Base-by-base conservation (phyloP, 2,113 vertebrate genomes). In the Rana temporaria region DNA sequence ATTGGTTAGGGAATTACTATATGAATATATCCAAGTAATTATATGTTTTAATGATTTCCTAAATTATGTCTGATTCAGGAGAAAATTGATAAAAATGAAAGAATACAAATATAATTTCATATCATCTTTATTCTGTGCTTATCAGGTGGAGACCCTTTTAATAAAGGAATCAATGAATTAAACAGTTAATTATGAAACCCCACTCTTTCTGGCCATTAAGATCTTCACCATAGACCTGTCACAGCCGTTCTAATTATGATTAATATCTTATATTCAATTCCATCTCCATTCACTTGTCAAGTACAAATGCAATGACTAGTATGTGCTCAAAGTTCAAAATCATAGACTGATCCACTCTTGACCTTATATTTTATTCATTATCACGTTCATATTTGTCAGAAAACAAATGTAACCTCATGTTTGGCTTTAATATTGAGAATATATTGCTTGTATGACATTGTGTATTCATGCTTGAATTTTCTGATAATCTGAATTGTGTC, bases 181-280 rank as follows among this genome's bases (percentile, higher is more conserved):
- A 96, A 91, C 92, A 94, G 90, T 93, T 97, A 94, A 96, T 96
- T 97, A 97, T 93, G 93, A 96, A 95, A 91, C 92, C 91, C 91
- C 91, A 94, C 95, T 96, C 96, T 96, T 94, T 92, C 92, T 95
- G 93, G 93, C 97, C 87, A 94, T 98, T 98, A 97, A 94, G 92
- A 95, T 96, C 96, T 92, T 92, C 94, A 93, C 94, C 90, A 89
- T 91, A 93, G 95, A 96, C 95, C 93, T 93, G 93, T 91, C 92
- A 92, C 94, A 94, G 91, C 90, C 92, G 88, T 90, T 93, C 91
- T 97, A 98, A 99, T 99, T 97, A 96, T 92, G 90, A 94, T 96
- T 99, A 99, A 99, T 99, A 92, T 85, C 94, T 96, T 95, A 98
- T 98, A 93, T 92, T 90, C 93, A 93, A 99, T 99, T 98, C 97